Conservation (phyloP, 2,888 invertebrate genomes). For the Standfussiana lucernea region DNA sequence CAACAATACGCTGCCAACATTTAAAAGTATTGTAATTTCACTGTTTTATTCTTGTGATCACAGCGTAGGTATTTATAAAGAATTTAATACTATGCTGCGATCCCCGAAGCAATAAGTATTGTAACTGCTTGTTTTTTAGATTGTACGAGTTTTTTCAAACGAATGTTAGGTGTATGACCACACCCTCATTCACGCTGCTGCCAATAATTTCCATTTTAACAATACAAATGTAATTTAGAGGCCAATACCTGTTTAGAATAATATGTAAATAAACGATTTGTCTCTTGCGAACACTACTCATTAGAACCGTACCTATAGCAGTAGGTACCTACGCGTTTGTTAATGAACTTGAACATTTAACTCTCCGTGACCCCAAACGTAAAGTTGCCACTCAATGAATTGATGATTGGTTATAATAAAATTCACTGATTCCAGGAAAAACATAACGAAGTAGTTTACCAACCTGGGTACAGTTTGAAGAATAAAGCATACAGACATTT, state of each 20-base stretch:
- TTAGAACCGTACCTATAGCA: not conserved
- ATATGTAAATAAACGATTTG: not conserved
- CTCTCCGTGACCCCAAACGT: constrained; percentile 39
- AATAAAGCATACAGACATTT: not conserved
- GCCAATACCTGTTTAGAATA: not conserved
- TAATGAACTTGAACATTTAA: constrained; percentile 50
- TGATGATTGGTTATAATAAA: not conserved
- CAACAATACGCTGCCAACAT: not conserved
- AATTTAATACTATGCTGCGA: not conserved
- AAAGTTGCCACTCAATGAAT: constrained; percentile 22
- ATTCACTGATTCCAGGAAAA: not conserved
- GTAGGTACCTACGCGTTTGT: constrained; percentile 2
- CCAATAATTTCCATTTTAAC: not conserved
- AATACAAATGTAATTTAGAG: not conserved
- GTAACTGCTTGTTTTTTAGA: not conserved
- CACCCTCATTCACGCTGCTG: not conserved
- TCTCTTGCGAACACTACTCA: constrained; percentile 9
- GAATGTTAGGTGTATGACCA: not conserved
- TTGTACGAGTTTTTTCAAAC: not conserved
- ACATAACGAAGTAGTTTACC: not conserved
- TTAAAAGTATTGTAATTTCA: not conserved
- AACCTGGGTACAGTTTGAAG: not conserved
- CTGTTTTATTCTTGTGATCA: not conserved
- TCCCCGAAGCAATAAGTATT: not conserved
- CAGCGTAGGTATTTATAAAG: not conserved